Percentiles rank a stretch among this genome's conserved stretches.
Conservation (phyloP, 2,113 vertebrate species). For the Nothocercus julius region DNA sequence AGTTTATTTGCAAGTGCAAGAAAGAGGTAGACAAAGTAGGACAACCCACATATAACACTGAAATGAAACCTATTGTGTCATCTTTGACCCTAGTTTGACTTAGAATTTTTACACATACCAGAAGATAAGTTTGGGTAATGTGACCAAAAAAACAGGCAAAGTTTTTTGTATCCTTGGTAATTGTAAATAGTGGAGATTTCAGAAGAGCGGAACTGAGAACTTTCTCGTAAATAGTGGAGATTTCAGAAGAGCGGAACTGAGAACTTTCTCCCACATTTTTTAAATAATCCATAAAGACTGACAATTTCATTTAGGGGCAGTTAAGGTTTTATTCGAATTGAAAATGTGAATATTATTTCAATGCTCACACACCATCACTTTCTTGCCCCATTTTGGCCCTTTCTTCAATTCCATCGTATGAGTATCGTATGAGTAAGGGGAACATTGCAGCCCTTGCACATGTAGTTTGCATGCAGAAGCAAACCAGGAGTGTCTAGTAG, state of each 20-base stretch:
- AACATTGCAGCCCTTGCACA: neutral
- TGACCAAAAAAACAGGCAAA: neutral
- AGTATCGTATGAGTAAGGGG: neutral
- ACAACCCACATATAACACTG: neutral
- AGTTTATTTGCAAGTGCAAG: neutral
- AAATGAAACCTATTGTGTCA: neutral
- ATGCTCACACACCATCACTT: neutral
- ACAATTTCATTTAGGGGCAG: neutral
- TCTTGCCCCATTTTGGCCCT: neutral
- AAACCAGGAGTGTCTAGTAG: neutral
- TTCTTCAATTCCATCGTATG: neutral
- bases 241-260: neutral
- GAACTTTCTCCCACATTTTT: neutral
- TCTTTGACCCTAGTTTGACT: neutral
- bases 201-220: too few species aligned
- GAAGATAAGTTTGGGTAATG: neutral
- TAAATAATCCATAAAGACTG: neutral
- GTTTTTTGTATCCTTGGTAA: neutral
- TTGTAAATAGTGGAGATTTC: neutral
- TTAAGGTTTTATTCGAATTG: neutral
- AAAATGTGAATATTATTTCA: neutral
- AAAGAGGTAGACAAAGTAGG: neutral
- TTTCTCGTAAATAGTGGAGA: neutral
- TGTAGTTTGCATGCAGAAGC: neutral
- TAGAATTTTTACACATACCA: neutral